Conservation (phyloP, 2,113 vertebrate genomes). For the Symphodus melops region DNA sequence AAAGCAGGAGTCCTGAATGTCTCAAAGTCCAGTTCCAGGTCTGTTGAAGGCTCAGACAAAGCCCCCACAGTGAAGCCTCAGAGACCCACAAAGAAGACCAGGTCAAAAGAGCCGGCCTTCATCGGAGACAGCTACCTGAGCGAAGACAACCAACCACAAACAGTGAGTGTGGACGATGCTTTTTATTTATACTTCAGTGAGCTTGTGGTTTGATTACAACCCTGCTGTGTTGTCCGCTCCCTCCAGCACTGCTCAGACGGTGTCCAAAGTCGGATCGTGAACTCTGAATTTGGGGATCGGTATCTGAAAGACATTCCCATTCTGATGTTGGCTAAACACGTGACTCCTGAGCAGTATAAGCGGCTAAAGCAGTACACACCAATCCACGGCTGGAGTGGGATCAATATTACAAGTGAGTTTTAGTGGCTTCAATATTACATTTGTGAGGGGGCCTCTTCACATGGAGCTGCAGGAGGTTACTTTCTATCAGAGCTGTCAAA, state of each 20-base stretch:
- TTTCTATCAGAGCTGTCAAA: no score
- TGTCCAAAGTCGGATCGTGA: conserved; percentile 53
- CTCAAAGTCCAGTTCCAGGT: background rate
- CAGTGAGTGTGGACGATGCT: conserved; percentile 57
- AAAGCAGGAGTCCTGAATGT: background rate
- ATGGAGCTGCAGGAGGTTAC: no score
- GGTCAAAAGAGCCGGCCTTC: conserved; percentile 58
- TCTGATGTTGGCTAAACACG: conserved; percentile 82
- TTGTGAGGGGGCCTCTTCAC: no score
- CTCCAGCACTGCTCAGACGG: conserved; percentile 73
- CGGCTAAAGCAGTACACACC: conserved; percentile 77
- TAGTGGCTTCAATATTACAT: no score
- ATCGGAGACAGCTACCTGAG: conserved; percentile 79
- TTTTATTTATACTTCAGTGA: background rate
- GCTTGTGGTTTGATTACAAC: background rate
- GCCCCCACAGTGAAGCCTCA: background rate
- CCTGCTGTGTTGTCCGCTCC: background rate
- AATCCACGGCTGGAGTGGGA: conserved; percentile 79
- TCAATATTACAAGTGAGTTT: conserved; percentile 72
- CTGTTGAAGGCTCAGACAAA: background rate
- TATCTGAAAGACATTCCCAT: conserved; percentile 77
- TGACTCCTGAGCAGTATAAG: conserved; percentile 59
- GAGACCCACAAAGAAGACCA: background rate
- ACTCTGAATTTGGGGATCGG: conserved; percentile 30
- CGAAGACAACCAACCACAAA: conserved; percentile 53